Percentiles rank a stretch among this genome's conserved stretches.
Conservation (phyloP, 2,113 vertebrate species). For the Lonchura striata region DNA sequence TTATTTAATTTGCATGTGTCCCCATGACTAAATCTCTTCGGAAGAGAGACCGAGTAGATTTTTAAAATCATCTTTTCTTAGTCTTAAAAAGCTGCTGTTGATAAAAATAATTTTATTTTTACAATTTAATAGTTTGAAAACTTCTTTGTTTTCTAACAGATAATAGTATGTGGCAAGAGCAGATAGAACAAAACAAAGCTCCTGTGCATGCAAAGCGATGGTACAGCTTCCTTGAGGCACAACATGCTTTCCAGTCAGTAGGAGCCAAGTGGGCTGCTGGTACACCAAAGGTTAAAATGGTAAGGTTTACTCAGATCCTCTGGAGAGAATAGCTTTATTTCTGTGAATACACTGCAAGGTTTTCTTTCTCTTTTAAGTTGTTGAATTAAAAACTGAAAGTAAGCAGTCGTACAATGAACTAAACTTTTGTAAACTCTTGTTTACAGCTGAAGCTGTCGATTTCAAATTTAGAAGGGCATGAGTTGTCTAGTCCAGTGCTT, state of each 20-base stretch:
- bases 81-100: background rate
- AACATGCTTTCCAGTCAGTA: slow-evolving; percentile 81
- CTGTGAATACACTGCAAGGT: background rate
- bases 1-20: background rate
- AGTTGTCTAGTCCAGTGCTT: background rate
- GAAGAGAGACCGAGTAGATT: background rate
- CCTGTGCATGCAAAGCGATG: slow-evolving; percentile 86
- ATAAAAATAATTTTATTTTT: background rate
- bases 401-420: background rate
- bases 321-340: background rate
- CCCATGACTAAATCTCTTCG: background rate
- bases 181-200: slow-evolving; percentile 69
- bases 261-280: slow-evolving; percentile 78
- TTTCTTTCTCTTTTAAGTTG: background rate
- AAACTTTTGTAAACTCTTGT: background rate
- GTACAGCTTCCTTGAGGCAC: slow-evolving; percentile 88
- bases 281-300: slow-evolving; percentile 59
- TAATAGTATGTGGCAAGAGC: slow-evolving; percentile 77
- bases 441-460: background rate
- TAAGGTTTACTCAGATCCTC: slow-evolving; percentile 45
- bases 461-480: background rate
- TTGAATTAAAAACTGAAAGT: background rate
- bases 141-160: slow-evolving; percentile 67
- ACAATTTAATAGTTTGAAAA: background rate
- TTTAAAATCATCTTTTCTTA: background rate